Base-by-base conservation (phyloP, 1,140 invertebrate genomes). In the Ctenoplectra terminalis region DNA sequence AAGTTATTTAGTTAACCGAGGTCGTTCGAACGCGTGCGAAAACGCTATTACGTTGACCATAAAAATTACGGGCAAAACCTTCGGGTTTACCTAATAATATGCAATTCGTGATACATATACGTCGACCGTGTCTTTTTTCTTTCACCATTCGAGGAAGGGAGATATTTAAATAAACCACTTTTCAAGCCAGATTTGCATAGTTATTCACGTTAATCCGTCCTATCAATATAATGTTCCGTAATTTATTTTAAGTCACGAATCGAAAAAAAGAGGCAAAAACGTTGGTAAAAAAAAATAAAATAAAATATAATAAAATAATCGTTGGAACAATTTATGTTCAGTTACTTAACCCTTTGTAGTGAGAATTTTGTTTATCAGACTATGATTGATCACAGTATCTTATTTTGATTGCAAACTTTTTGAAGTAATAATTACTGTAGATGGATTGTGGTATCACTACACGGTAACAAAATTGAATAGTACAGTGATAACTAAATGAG, bases 11-110 rank as follows among this genome's bases (percentile, higher is more conserved):
- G 26, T 50, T 67, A 48, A 34, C 64, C 8, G 13, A 11, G 46
- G 11, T 29, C 46, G 17, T n/a, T n/a, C 26, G 37, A 15, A 50
- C 74, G 63, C 74, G 37, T 76, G 74, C 46, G 2, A 67, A 67
- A 54, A 67, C 37, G 48, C 37, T 23, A 54, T 76, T 56, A 67
- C 7, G 26, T 6, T 15, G 13, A 26, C 15, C 7, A 43, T 31
- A 23, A 43, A 56, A 67, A 48, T 74, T n/a, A 9, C 43, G 2
- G 23, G 5, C n/a, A 6, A n/a, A 64, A 74, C 40, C 6, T 29
- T 52, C 34, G 9, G 20, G 15, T 67, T 76, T 56, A 1, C 11
- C n/a, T 76, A 67, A 54, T 67, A 43, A 67, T 23, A 29, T 54
- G 40, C 40, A 67, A 40, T 54, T 31, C 26, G 23, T 40, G 48